Evolutionary conservation across 2,888 invertebrate species (phyloP).

Genomic region (Muscina levida): DNA sequence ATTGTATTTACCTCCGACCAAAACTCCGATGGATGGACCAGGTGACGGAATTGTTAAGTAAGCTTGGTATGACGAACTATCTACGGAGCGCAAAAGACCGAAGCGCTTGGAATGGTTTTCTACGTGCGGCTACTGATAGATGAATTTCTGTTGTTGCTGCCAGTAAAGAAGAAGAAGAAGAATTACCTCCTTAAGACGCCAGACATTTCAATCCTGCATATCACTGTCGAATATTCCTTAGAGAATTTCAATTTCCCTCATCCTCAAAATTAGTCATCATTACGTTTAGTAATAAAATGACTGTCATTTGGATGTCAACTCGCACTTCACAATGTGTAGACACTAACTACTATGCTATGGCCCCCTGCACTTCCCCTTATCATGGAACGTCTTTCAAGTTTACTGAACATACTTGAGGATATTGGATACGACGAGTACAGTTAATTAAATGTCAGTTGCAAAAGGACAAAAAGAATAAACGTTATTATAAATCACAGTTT

Average conservation of each 20-base stretch:
- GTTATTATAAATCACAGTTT: conserved; percentile 69
- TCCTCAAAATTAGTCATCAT: conserved; percentile 58
- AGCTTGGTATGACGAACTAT: no score
- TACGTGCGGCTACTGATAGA: no score
- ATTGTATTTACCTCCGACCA: no score
- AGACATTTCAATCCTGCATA: conserved; percentile 14
- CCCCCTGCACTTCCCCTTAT: conserved; percentile 1
- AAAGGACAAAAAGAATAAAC: conserved; percentile 32
- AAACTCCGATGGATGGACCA: no score
- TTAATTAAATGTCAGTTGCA: conserved; percentile 72
- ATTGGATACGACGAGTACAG: conserved; percentile 34
- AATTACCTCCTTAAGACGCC: neutral
- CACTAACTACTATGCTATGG: conserved; percentile 25
- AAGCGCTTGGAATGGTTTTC: no score
- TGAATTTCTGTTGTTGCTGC: no score
- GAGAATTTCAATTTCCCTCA: conserved; percentile 43
- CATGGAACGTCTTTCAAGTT: neutral
- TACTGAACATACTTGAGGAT: neutral
- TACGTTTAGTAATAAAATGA: conserved; percentile 64
- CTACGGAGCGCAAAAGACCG: no score
- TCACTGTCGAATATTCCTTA: conserved; percentile 43
- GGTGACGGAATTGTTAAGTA: no score
- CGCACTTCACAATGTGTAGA: conserved; percentile 39
- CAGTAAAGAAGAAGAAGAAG: no score
- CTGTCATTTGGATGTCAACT: conserved; percentile 67